Evolutionary conservation across 2,888 invertebrate species (phyloP).

Genomic region (Plebejus melissa): DNA sequence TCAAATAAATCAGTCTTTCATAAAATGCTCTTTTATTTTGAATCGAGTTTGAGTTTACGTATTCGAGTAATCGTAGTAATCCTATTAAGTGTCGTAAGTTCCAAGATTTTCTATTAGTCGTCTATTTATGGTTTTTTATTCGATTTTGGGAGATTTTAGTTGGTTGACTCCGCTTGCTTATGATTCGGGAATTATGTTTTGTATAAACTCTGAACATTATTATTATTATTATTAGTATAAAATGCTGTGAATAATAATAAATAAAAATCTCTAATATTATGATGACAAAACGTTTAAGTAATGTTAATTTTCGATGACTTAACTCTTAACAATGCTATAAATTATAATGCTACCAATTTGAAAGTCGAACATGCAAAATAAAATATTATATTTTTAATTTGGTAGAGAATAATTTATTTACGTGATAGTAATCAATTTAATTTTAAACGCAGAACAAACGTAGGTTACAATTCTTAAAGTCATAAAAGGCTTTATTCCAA

Average conservation of each 20-base stretch:
- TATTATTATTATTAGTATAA: background rate
- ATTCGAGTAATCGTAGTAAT: conserved; percentile 4
- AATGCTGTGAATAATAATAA: background rate
- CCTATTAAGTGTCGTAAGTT: background rate
- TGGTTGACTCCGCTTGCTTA: background rate
- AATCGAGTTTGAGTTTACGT: conserved; percentile 33
- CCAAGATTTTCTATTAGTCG: conserved; percentile 9
- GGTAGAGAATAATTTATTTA: background rate
- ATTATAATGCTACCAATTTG: no score
- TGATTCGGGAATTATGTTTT: background rate
- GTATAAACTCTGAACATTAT: background rate
- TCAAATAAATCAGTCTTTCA: conserved; percentile 70
- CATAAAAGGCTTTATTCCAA: background rate
- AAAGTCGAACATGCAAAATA: no score
- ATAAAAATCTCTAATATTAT: background rate
- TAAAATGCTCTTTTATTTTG: conserved; percentile 53
- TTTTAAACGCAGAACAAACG: no score
- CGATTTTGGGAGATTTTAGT: background rate
- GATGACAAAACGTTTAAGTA: no score
- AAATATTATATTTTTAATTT: no score
- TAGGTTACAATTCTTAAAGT: background rate
- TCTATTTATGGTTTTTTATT: conserved; percentile 12
- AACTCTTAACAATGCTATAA: no score
- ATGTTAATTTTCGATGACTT: no score
- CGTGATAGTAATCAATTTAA: background rate